These are phyloP conservation scores for Silurus asotus DNA, from an alignment of 2,113 vertebrate genomes.

Conservation along the genomic window DNA sequence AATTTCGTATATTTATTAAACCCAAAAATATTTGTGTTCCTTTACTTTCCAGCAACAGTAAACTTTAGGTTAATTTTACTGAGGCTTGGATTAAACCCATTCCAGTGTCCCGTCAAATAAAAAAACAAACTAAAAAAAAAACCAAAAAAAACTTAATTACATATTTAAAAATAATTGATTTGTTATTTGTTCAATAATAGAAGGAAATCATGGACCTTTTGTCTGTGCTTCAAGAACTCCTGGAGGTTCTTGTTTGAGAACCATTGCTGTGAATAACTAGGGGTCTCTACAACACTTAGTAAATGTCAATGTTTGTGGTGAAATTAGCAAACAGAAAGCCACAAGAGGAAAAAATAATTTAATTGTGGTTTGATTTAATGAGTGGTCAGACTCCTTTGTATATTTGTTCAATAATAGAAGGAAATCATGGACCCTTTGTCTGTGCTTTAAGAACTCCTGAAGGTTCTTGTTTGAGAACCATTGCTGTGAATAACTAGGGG, in stretches of 20 bases:
- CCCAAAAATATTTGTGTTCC: neutral
- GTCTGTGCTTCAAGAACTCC: neutral
- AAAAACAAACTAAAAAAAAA: too few relatives aligned
- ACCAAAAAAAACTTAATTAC: neutral
- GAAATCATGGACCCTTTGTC: neutral
- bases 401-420: too few relatives aligned
- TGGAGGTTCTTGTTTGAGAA: neutral
- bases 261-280: constrained; percentile 11
- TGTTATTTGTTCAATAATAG: neutral
- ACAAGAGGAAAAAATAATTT: neutral
- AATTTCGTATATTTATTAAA: neutral
- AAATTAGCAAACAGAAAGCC: neutral
- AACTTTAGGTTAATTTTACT: neutral
- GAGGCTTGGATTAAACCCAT: neutral
- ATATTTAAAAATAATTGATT: neutral
- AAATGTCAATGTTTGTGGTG: neutral
- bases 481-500: constrained; percentile 14
- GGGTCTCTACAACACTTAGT: neutral
- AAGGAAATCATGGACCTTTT: neutral
- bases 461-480: neutral
- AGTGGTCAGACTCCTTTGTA: neutral
- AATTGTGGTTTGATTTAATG: constrained; percentile 1
- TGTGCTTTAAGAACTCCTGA: neutral
- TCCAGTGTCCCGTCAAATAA: neutral
- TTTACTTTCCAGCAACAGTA: neutral